phyloP scores from a whole-genome alignment of 2,888 invertebrate genomes.

The Ormyrus labotus region DNA sequence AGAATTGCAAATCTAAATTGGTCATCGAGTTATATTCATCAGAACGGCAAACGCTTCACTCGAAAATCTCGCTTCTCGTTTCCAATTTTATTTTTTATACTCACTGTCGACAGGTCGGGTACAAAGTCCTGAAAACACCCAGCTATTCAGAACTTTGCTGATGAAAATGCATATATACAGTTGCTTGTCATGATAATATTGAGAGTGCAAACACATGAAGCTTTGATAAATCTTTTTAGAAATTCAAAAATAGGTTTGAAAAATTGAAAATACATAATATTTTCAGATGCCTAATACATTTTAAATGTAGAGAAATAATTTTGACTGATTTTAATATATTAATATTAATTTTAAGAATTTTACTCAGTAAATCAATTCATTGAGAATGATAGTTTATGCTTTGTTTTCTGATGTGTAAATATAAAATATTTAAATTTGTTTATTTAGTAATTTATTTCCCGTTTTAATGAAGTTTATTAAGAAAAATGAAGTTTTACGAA shows the following conservation, averaged over 20 bases:
- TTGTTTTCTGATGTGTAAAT: no score
- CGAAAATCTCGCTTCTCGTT: conserved; percentile 69
- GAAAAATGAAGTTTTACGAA: no score
- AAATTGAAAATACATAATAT: neutral
- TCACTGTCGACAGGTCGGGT: conserved; percentile 77
- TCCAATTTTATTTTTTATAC: conserved; percentile 67
- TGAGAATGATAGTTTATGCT: no score
- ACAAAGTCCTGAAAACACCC: conserved; percentile 77
- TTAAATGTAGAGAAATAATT: neutral
- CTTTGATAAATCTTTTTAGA: neutral
- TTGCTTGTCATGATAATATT: conserved; percentile 28
- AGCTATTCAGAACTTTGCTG: conserved; percentile 71
- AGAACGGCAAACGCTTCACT: conserved; percentile 71
- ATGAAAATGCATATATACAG: conserved; percentile 26
- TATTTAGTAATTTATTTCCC: neutral
- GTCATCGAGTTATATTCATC: conserved; percentile 68
- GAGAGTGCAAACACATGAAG: conserved; percentile 27
- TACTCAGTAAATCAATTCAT: no score
- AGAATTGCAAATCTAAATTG: conserved; percentile 58
- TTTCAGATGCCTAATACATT: conserved; percentile 21
- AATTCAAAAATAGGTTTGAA: no score
- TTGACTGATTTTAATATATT: no score
- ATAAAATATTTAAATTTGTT: neutral
- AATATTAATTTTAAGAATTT: no score
- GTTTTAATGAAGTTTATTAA: neutral